phyloP scores from a whole-genome alignment of 2,888 invertebrate species.

The Sepioteuthis lessoniana region DNA sequence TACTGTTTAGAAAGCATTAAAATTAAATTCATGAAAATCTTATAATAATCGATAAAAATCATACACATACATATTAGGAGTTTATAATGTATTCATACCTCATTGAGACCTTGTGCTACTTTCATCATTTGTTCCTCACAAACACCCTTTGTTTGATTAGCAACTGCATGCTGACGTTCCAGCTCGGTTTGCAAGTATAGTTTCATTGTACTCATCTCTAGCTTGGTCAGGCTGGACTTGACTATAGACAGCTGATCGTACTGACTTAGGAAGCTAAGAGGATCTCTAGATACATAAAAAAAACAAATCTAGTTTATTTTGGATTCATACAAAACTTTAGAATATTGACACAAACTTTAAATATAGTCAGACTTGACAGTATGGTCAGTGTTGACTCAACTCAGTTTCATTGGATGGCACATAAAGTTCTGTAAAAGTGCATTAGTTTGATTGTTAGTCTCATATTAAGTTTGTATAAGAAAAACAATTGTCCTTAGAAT shows the following conservation, averaged over 20 bases:
- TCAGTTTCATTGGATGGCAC: neutral
- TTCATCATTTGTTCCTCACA: constrained; percentile 62
- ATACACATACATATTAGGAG: no score
- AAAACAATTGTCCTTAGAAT: no score
- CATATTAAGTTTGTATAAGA: neutral
- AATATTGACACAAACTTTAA: neutral
- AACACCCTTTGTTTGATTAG: constrained; percentile 61
- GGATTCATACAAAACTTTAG: neutral
- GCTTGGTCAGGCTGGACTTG: constrained; percentile 62
- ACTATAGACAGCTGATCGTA: constrained; percentile 66
- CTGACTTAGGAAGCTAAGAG: constrained; percentile 62
- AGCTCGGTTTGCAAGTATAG: constrained; percentile 66
- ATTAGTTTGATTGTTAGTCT: neutral
- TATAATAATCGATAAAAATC: neutral
- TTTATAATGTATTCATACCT: no score
- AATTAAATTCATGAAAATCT: neutral
- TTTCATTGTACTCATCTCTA: constrained; percentile 70
- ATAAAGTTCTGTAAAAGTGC: neutral
- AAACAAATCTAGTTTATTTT: neutral
- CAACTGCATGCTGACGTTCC: constrained; percentile 64
- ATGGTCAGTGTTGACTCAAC: neutral
- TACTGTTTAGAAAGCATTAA: neutral
- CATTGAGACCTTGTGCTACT: constrained; percentile 60
- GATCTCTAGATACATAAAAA: constrained; percentile 57
- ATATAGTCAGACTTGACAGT: neutral